Percentiles rank a stretch among this genome's conserved stretches.
Conservation (phyloP, 1,140 invertebrate species). For the Calliphora vicina region DNA sequence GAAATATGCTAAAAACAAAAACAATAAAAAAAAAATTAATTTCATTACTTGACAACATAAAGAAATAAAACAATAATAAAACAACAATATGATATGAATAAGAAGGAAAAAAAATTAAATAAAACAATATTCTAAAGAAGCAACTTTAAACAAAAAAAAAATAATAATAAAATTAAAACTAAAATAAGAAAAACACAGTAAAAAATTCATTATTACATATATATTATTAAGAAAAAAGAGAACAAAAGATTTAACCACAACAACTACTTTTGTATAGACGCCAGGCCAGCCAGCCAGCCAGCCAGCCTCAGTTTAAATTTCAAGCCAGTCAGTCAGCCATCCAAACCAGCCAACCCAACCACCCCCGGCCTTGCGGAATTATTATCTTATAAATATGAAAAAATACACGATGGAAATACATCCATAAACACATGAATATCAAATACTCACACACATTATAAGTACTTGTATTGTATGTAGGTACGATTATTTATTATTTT, state of each 20-base stretch:
- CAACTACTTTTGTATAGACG: constrained; percentile 19
- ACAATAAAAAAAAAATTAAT: not conserved
- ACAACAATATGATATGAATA: not conserved
- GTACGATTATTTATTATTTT: not conserved
- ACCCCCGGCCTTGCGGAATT: constrained; percentile 32
- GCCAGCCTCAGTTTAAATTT: constrained; percentile 28
- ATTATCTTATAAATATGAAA: constrained; percentile 16
- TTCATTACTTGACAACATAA: not conserved
- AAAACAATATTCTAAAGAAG: not conserved
- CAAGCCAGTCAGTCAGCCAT: constrained; percentile 23
- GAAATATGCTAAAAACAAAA: not conserved
- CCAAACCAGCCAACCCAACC: constrained; percentile 10
- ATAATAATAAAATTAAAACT: not conserved
- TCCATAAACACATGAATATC: not conserved
- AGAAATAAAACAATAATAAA: constrained; percentile 1
- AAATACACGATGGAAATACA: not conserved
- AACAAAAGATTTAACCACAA: constrained; percentile 33
- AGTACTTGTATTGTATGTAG: not conserved
- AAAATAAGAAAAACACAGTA: not conserved
- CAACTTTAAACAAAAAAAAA: not conserved
- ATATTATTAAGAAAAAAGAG: not conserved
- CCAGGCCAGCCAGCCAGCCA: constrained; percentile 18
- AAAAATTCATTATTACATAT: not conserved
- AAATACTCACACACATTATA: not conserved
- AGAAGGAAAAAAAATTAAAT: not conserved